Base-by-base conservation (phyloP, 2,888 invertebrate genomes). In the Athrips mouffetella region DNA sequence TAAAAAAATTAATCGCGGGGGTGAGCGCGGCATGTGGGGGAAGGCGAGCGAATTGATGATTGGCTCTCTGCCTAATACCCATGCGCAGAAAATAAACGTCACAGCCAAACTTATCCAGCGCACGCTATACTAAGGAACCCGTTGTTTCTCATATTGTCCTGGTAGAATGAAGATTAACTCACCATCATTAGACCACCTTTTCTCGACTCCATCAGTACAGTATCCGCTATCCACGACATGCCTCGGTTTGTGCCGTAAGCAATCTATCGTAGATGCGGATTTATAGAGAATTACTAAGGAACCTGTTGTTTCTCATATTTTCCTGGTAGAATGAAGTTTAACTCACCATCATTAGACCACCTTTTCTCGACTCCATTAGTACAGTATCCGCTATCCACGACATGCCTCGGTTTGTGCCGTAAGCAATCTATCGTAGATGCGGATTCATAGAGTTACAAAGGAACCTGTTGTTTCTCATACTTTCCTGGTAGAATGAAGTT, bases 211-310 rank as follows among this genome's bases (percentile, higher is more conserved):
- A 77, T 96, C 96, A 6, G 96, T 96, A 78, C 94, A 95, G 80
- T 96, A 97, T 0, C 96, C 96, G 54, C 96, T 96, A 76, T 97
- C 97, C 16, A 95, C 93, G 48, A 95, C 95, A 77, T 95, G 94
- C 51, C 91, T 67, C 44, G 84, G 87, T 63, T 85, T 82, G 49
- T 87, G 86, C 62, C 88, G 75, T 54, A 89, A 65, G 52, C 89
- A 87, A 64, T 89, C 87, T 48, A 88, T 86, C 1, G 87, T 88
- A 0, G 87, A n/a, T n/a, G n/a, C n/a, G n/a, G n/a, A n/a, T n/a
- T n/a, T n/a, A n/a, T n/a, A n/a, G n/a, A n/a, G n/a, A n/a, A n/a
- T n/a, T n/a, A n/a, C n/a, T n/a, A n/a, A n/a, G n/a, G 27, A 27
- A 27, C 10, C n/a, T n/a, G n/a, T n/a, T n/a, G n/a, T n/a, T n/a